Percentiles rank a stretch among this genome's conserved stretches.
Conservation (phyloP, 1,140 invertebrate species). For the Palaemon carinicauda region DNA sequence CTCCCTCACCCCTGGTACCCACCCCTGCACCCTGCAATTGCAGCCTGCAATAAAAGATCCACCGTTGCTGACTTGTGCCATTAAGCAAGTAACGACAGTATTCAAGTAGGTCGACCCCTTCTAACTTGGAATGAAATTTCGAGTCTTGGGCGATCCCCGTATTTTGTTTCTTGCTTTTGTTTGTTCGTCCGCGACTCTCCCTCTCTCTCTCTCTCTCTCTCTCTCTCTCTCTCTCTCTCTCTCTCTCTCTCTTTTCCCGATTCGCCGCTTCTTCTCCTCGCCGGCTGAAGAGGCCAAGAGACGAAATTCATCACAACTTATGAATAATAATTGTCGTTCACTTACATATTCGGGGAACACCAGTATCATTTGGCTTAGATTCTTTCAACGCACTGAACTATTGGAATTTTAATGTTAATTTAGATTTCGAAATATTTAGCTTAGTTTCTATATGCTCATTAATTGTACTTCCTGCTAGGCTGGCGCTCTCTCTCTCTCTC, state of each 20-base stretch:
- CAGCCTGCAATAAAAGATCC: conserved; percentile 34
- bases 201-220: not conserved
- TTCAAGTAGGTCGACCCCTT: conserved; percentile 21
- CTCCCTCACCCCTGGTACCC: not conserved
- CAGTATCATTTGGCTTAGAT: too few relatives aligned
- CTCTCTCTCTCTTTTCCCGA: too few relatives aligned
- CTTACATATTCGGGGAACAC: too few relatives aligned
- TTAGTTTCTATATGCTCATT: not conserved
- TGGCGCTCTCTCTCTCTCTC: not conserved
- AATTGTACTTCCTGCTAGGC: too few relatives aligned
- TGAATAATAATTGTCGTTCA: too few relatives aligned
- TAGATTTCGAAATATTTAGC: not conserved
- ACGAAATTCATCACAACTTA: too few relatives aligned
- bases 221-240: too few relatives aligned
- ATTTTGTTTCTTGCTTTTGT: not conserved
- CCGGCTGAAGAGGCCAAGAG: too few relatives aligned
- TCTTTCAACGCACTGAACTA: too few relatives aligned
- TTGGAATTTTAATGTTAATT: not conserved
- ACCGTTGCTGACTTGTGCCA: conserved; percentile 22
- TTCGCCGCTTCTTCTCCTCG: too few relatives aligned
- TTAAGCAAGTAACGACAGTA: conserved; percentile 7
- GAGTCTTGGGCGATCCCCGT: not conserved
- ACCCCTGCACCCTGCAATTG: not conserved
- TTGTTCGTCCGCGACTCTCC: not conserved
- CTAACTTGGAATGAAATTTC: conserved; percentile 36